These are phyloP conservation scores for Adineta ricciae DNA, from an alignment of 2,888 invertebrate species.

Conservation along the genomic window DNA sequence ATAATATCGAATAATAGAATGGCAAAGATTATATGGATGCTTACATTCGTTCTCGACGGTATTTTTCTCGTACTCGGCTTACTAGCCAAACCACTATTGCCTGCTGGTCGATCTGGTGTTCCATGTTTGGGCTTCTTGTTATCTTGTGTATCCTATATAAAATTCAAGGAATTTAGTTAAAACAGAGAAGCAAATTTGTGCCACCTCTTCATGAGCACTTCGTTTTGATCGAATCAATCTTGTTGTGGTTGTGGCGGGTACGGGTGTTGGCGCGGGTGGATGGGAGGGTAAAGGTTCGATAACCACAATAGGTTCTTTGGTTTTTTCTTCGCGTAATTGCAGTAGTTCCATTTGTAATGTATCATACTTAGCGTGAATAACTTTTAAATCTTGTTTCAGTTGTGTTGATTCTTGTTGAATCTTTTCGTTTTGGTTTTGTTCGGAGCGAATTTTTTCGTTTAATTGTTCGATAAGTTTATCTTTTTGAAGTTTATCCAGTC, in stretches of 20 bases:
- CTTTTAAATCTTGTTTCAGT: not conserved
- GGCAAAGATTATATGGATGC: no score
- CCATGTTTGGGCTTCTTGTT: not conserved
- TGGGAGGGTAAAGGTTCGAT: not conserved
- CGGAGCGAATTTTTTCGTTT: not conserved
- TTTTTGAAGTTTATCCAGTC: not conserved
- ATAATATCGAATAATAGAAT: no score
- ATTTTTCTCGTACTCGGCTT: not conserved
- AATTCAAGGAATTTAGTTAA: not conserved
- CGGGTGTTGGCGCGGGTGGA: not conserved
- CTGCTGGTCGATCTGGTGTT: not conserved
- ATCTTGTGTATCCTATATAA: not conserved
- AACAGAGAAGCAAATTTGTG: not conserved
- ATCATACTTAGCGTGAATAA: not conserved
- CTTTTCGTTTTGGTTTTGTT: not conserved
- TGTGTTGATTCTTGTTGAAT: not conserved
- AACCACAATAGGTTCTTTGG: not conserved
- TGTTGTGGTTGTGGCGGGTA: not conserved
- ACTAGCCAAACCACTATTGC: not conserved
- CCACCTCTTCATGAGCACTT: constrained; percentile 7
- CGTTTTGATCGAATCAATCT: not conserved
- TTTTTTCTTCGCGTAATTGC: not conserved
- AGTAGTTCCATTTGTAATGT: not conserved
- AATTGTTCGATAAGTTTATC: not conserved
- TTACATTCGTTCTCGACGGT: not conserved